A percentile compares a stretch with the other conserved stretches of the same genome.
Conservation (phyloP, 2,888 invertebrate genomes). For the Aporophyla nigra region DNA sequence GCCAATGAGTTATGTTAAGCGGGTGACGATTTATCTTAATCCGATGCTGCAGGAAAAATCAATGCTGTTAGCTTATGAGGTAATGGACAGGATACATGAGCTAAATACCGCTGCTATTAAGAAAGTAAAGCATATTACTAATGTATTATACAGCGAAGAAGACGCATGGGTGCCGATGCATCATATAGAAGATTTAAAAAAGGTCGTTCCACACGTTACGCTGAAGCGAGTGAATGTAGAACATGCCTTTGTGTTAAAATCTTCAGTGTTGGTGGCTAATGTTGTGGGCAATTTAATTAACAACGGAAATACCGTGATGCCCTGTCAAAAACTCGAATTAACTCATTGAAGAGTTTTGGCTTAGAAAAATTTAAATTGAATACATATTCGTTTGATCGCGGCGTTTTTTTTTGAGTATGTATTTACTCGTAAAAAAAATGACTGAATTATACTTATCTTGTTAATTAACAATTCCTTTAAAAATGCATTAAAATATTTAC, state of each 20-base stretch:
- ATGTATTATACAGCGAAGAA: conserved; percentile 46
- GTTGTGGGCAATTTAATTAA: conserved; percentile 35
- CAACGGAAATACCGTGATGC: conserved; percentile 22
- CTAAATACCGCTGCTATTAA: conserved; percentile 51
- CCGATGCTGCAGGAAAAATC: conserved; percentile 49
- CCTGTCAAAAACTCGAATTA: neutral
- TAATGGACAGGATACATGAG: conserved; percentile 46
- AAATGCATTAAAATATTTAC: neutral
- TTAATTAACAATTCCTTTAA: neutral
- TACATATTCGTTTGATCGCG: neutral
- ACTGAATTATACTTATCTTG: too few species aligned
- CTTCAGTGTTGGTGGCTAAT: conserved; percentile 39
- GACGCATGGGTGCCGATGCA: conserved; percentile 59
- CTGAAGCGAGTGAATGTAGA: conserved; percentile 47
- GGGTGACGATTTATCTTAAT: conserved; percentile 50
- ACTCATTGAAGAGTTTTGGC: neutral
- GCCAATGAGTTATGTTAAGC: conserved; percentile 45
- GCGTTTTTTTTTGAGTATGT: neutral
- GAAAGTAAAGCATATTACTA: conserved; percentile 58
- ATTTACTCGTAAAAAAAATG: too few species aligned
- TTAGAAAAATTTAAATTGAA: neutral
- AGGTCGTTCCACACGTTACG: conserved; percentile 21
- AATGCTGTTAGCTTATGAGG: conserved; percentile 54
- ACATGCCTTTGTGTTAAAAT: conserved; percentile 59
- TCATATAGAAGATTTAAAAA: conserved; percentile 58